These are phyloP conservation scores for Emydocephalus ijimae DNA, from an alignment of 2,113 vertebrate genomes.

Conservation along the genomic window DNA sequence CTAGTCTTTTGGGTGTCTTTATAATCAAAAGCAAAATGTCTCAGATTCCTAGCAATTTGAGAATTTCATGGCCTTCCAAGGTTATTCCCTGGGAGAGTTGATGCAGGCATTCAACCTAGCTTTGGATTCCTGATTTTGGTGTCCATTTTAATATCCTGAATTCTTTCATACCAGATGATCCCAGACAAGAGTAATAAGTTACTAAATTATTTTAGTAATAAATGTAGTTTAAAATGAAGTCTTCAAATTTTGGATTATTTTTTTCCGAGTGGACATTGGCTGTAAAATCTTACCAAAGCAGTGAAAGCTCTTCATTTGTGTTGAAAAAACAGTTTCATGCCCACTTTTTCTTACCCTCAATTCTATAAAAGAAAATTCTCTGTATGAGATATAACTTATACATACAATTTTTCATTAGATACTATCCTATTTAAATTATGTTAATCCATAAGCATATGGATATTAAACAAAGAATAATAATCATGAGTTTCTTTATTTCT, in stretches of 20 bases:
- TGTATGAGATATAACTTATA: neutral
- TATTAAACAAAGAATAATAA: neutral
- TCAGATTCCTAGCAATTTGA: no score
- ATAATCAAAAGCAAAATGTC: no score
- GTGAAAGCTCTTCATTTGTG: neutral
- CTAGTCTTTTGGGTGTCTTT: no score
- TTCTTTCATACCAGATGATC: neutral
- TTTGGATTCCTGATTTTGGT: neutral
- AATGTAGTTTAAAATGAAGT: neutral
- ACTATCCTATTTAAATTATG: neutral
- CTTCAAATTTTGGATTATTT: neutral
- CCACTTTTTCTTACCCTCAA: neutral
- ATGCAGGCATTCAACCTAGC: neutral
- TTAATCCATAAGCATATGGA: neutral
- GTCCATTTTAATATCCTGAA: neutral
- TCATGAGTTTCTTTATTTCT: neutral
- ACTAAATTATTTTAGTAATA: neutral
- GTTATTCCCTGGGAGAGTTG: neutral
- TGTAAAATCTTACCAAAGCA: neutral
- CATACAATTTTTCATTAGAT: neutral
- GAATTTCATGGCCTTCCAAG: no score
- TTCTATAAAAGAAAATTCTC: neutral
- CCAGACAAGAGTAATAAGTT: neutral
- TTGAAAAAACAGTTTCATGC: neutral
- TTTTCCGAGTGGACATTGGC: neutral